Base-by-base conservation (phyloP, 2,113 vertebrate genomes). In the Stercorarius parasiticus region DNA sequence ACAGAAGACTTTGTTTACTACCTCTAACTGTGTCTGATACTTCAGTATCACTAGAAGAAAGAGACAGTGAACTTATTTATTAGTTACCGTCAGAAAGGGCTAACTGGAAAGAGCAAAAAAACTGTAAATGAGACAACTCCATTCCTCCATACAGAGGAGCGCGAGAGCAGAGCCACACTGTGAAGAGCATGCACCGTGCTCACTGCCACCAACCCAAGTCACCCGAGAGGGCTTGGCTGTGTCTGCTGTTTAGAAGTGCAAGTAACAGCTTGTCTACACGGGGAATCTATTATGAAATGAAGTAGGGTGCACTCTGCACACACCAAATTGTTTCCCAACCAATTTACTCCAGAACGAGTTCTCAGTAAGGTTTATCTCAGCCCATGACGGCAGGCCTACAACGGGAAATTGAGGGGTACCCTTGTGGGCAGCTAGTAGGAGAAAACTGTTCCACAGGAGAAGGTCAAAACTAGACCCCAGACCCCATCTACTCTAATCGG, bases 291-390 rank as follows among this genome's bases (percentile, higher is more conserved):
- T 55, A 9, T 20, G 52, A 71, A 88, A 88, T 52, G 11, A 55
- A 50, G 38, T 8, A 38, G 15, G 29, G 19, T 47, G 38, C 38
- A n/a, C 21, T 79, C 29, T 25, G 17, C 38, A 50, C 0, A 0
- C 23, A 8, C 18, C 4, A 0, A 47, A 58, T 22, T 1, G 1
- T 66, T 87, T 67, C 40, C 42, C 29, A 9, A 34, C 15, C 19
- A 36, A 5, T 66, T 71, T 55, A 64, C 53, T 42, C 32, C 5
- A 3, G 18, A 38, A 27, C 0, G 2, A 7, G 4, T 3, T 42
- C 19, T 20, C 52, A 20, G 22, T 26, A 16, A 52, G 30, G 21
- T 73, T 77, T 53, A 56, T 42, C 52, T 88, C 47, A 77, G 58
- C 32, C 38, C 25, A 20, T 11, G 29, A 16, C 0, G 2, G 62